Percentiles rank a stretch among this genome's conserved stretches.
phyloP scores from a whole-genome alignment of 2,888 invertebrate species.

The Agonopterix subpropinquella region DNA sequence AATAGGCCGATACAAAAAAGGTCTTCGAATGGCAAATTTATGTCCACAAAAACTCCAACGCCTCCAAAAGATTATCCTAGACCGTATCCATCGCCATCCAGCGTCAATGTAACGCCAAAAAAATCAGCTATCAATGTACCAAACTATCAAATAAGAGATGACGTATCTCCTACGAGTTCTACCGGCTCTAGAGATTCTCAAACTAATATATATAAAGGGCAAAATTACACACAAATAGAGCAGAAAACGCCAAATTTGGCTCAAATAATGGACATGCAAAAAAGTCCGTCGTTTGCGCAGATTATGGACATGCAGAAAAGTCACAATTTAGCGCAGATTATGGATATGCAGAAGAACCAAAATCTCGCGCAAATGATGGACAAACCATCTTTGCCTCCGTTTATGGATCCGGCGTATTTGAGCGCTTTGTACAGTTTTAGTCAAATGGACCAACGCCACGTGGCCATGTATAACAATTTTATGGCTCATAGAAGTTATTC shows the following conservation, averaged over 20 bases:
- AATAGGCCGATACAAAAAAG: conserved; percentile 62
- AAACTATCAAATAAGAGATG: conserved; percentile 53
- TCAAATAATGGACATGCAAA: conserved; percentile 6
- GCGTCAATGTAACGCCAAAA: conserved; percentile 13
- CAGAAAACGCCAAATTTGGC: conserved; percentile 15
- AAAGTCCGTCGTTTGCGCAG: conserved; percentile 4
- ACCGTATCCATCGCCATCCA: conserved; percentile 20
- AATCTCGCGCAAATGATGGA: conserved; percentile 11
- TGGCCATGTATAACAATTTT: conserved; percentile 61
- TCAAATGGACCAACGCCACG: conserved; percentile 55
- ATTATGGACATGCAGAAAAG: conserved; percentile 19
- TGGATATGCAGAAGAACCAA: conserved; percentile 28
- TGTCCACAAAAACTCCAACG: conserved; percentile 60
- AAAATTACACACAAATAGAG: neutral
- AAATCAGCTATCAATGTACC: conserved; percentile 48
- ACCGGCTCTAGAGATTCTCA: conserved; percentile 34
- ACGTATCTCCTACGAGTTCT: conserved; percentile 40
- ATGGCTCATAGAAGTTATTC: conserved; percentile 52
- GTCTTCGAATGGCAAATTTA: conserved; percentile 73
- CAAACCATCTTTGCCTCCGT: conserved; percentile 23
- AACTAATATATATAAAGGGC: conserved; percentile 6
- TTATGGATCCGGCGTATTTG: conserved; percentile 59
- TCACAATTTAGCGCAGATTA: conserved; percentile 26
- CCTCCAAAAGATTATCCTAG: conserved; percentile 49
- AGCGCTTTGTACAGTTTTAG: conserved; percentile 48